Percentiles rank a stretch among this genome's conserved stretches.
Conservation (phyloP, 2,113 vertebrate genomes). For the Anhinga rufa region DNA sequence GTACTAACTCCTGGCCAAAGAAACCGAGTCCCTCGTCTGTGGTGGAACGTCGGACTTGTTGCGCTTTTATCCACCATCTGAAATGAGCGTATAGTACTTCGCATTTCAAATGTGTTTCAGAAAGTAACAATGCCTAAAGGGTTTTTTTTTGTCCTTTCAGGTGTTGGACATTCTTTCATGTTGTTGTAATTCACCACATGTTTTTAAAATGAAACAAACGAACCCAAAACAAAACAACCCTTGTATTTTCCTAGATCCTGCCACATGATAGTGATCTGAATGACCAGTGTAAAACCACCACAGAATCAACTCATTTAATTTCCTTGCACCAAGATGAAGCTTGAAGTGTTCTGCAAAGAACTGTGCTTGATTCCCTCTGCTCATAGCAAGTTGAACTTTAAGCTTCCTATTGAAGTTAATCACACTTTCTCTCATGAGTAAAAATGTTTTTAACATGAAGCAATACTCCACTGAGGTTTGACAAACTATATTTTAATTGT, state of each 20-base stretch:
- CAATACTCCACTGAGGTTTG: constrained; percentile 66
- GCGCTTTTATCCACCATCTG: background rate
- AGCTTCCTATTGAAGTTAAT: constrained; percentile 70
- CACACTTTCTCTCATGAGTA: constrained; percentile 74
- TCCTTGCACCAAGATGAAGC: background rate
- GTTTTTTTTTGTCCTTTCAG: background rate
- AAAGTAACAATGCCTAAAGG: background rate
- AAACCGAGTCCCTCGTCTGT: background rate
- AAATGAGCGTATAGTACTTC: background rate
- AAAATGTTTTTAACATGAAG: constrained; percentile 74
- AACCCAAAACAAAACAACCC: background rate
- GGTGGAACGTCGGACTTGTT: background rate
- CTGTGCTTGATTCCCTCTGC: constrained; percentile 23
- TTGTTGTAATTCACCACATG: background rate
- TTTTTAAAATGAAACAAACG: background rate
- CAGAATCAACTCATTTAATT: background rate
- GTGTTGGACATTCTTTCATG: background rate
- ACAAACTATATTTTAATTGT: constrained; percentile 77
- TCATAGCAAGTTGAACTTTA: constrained; percentile 67
- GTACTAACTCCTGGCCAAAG: background rate
- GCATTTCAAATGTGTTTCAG: background rate
- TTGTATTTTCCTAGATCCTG: background rate
- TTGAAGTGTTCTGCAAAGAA: background rate
- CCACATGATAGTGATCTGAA: background rate
- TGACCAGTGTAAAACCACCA: background rate